A percentile compares a stretch with the other conserved stretches of the same genome.
Evolutionary conservation across 1,140 invertebrate species (phyloP).

Genomic region (Achatina immaculata): DNA sequence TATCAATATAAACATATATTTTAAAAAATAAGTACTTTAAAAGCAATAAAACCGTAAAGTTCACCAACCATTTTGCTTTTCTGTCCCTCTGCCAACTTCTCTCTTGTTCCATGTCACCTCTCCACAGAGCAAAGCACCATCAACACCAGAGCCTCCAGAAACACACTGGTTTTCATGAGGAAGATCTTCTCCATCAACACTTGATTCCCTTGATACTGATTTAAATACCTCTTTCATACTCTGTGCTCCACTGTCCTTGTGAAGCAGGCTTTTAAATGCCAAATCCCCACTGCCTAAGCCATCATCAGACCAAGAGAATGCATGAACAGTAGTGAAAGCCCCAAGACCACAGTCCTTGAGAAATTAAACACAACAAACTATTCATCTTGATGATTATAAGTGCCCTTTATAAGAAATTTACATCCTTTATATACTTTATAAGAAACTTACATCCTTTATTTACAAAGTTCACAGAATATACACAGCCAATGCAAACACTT

Average conservation of each 20-base stretch:
- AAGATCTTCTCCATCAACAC: background rate
- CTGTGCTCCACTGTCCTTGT: background rate
- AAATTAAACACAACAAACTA: background rate
- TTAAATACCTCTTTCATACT: background rate
- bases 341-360: slow-evolving; percentile 26
- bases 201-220: background rate
- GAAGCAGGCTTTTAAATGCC: background rate
- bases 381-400: too few relatives aligned
- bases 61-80: background rate
- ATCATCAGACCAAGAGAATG: slow-evolving; percentile 31
- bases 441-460: too few relatives aligned
- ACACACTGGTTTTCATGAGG: background rate
- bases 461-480: too few relatives aligned
- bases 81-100: background rate
- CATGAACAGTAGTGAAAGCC: slow-evolving; percentile 20
- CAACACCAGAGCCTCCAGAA: background rate
- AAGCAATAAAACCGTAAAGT: too few relatives aligned
- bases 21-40: too few relatives aligned
- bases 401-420: too few relatives aligned
- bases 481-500: too few relatives aligned
- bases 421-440: too few relatives aligned
- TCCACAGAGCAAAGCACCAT: background rate
- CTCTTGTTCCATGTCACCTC: background rate
- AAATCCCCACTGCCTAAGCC: background rate
- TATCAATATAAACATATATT: too few relatives aligned